Evolutionary conservation across 2,797 vertebrate genomes (phyloP), one percentile per base, ranked within the genome.

Genomic region (Centroberyx gerrardi): DNA sequence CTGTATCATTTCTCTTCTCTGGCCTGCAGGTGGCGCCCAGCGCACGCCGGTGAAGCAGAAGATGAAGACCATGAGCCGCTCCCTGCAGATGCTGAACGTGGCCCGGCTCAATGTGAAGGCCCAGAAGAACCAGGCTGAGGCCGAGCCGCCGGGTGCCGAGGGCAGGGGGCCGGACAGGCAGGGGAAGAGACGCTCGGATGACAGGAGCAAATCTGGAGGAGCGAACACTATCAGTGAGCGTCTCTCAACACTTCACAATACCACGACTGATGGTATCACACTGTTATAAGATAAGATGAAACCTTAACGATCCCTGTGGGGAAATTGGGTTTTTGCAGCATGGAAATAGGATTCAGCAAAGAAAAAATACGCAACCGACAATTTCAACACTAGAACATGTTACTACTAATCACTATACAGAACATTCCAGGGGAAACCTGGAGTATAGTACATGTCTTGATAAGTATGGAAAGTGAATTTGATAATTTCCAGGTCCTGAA

Each of bases 51-150:
- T 99, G 62, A 97, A 97, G 66, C 96, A 97, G 92, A 99, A 98
- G 92, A 99, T 99, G 97, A 99, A 97, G 87, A 95, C 96, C 46
- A 98, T 99, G 98, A 96, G 96, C 80, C 98, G 98, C 40, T 98
- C 98, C 8, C 83, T 99, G 68, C 98, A 99, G 91, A 99, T 99
- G 98, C 80, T 99, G 66, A 99, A 99, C 0, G 95, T 95, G 31
- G 98, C 98, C 0, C 95, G 98, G 33, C 91, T 99, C 53, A 99
- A 98, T 17, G 95, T 97, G 0, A 99, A 97, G 93, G 97, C 97
- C 73, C 98, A 98, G 76, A 98, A 98, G 80, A 92, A 83, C 81
- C 95, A 96, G 44, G 88, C 92, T 0, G 97, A 97, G 28, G 72
- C 79, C 3, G 96, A 96, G 12, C 90, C 86, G 60, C 56, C 18